Base-by-base conservation (phyloP, 1,140 invertebrate species). In the Plodia interpunctella region DNA sequence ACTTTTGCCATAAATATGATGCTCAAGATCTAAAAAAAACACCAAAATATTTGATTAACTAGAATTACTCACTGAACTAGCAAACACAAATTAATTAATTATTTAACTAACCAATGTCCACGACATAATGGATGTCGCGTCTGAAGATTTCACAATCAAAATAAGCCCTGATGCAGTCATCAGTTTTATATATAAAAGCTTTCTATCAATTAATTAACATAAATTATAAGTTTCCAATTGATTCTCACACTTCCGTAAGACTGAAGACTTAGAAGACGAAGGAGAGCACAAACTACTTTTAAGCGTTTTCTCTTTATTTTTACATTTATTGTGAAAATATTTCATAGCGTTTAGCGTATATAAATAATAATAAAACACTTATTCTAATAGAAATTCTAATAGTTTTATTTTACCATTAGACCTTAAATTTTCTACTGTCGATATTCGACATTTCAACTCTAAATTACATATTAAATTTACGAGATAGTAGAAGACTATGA, bases 161-260 rank as follows among this genome's bases (percentile, higher is more conserved):
- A 15, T 44, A 15, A n/a, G 15, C 1, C 38, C 5, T 15, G 5
- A 5, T 44, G n/a, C 38, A 44, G 38, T 44, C 5, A n/a, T 15
- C 13, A 15, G 38, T 10, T 44, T 10, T 44, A 44, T 44, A 44
- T 44, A 44, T 11, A n/a, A n/a, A n/a, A 35, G 32, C 32, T 66
- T 35, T 35, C 32, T 35, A 35, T 10, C 13, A 9, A 35, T 35
- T 35, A 35, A 35, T 72, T 74, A 57, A 62, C 67, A 78, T 78
- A 78, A 73, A 76, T 35, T 49, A 62, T 55, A 55, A 56, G 62
- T 70, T 67, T 63, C 38, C n/a, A 57, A 62, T 63, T 68, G 53
- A 63, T 59, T 19, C n/a, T n/a, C 21, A 58, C 55, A 55, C 55
- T 70, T 68, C 70, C 66, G 60, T 66, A 20, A 60, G 54, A 28